Base-by-base conservation (phyloP, 2,888 invertebrate species). In the Halocaridina rubra region DNA sequence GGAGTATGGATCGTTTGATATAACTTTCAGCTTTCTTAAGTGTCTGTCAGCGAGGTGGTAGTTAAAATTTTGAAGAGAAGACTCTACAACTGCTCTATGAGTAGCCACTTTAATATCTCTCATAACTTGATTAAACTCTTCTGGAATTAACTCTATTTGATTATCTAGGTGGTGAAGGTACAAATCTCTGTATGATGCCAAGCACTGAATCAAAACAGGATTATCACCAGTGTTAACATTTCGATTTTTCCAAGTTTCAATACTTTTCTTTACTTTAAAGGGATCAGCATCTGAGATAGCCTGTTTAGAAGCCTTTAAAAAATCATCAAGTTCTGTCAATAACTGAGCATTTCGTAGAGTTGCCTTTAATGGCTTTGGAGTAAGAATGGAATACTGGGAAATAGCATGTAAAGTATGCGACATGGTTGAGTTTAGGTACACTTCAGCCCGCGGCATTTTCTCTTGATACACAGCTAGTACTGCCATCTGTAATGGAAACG, bases 391-490 rank as follows among this genome's bases (percentile, higher is more conserved):
- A 13, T 81, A 80, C 64, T 88, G 88, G 32, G 81, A 67, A 16
- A 88, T 61, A 33, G 80, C 78, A 8, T 29, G 79, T n/a, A 88
- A 78, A 27, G 59, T 53, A 46, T 57, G 74, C 5, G 71, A 46
- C 3, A 72, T 75, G 16, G 86, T 74, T 27, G 80, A 27, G 22
- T 59, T 32, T 13, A 84, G 53, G 19, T 80, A 86, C 8, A 79
- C 29, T n/a, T 77, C 64, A 4, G 88, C 86, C 59, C 69, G 67
- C 33, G 76, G 74, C n/a, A 72, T 32, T 22, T 86, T 84, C 57
- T 88, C 81, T 59, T 88, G 88, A 69, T 88, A 59, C 19, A 69
- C 33, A 8, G 88, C 81, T 24, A 88, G 59, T 3, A 88, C 78
- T 59, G 53, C 84, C 39, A 86, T 61, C 67, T 84, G 88, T 24